Percentiles rank a stretch among this genome's conserved stretches.
phyloP scores from a whole-genome alignment of 53 echinoderm and acorn worm genomes.

The Arbacia lixula region DNA sequence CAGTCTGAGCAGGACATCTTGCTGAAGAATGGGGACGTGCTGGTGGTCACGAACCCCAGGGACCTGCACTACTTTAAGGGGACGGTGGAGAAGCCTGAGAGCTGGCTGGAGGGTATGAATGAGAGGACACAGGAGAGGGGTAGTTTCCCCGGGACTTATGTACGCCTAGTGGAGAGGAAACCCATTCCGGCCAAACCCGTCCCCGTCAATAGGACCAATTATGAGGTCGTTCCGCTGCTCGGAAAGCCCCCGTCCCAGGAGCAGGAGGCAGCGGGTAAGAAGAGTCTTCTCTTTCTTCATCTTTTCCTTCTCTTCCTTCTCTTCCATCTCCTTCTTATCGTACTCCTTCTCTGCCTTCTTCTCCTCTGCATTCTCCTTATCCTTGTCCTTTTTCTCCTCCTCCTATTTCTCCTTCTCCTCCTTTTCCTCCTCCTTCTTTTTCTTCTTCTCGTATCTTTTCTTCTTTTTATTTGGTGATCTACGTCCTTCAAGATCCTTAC shows the following conservation, averaged over 20 bases:
- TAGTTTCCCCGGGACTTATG: slow-evolving; percentile 91
- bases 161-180: slow-evolving; percentile 50
- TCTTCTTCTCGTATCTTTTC: not conserved
- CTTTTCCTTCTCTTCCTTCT: not conserved
- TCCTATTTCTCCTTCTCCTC: not conserved
- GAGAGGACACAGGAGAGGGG: slow-evolving; percentile 84
- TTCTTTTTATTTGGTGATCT: no score
- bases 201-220: not conserved
- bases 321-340: not conserved
- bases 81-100: slow-evolving; percentile 78
- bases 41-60: slow-evolving; percentile 63
- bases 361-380: not conserved
- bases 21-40: slow-evolving; percentile 69
- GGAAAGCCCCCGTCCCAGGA: not conserved
- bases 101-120: slow-evolving; percentile 90
- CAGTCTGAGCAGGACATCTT: slow-evolving; percentile 74
- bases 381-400: not conserved
- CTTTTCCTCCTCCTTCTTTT: not conserved
- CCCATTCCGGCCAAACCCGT: no score
- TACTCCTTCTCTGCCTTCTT: slow-evolving; percentile 3
- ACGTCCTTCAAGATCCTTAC: no score
- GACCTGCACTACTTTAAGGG: slow-evolving; percentile 70
- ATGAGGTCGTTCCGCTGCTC: not conserved
- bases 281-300: no score
- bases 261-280: no score